These are phyloP conservation scores for Lasioglossum oenotherae DNA, from an alignment of 2,888 invertebrate genomes.

Conservation along the genomic window DNA sequence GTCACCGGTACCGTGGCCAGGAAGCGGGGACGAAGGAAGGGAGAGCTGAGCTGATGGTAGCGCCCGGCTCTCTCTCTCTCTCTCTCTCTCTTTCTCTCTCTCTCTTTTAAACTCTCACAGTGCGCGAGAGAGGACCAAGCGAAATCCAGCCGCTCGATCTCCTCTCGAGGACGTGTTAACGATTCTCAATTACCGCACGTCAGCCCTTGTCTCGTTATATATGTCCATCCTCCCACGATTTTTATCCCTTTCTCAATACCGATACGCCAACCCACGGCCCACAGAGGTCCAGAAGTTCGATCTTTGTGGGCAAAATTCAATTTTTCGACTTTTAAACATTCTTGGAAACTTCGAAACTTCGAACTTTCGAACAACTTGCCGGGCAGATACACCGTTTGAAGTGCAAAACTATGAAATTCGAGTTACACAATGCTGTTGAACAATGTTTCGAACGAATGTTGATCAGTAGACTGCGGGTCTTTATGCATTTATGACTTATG, in stretches of 20 bases:
- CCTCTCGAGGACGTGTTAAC: slow-evolving; percentile 70
- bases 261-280: neutral
- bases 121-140: slow-evolving; percentile 38
- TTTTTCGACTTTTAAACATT: too few species aligned
- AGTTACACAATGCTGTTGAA: too few species aligned
- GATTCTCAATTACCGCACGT: slow-evolving; percentile 68
- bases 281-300: too few species aligned
- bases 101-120: neutral
- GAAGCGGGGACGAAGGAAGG: slow-evolving; percentile 31
- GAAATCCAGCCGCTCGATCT: slow-evolving; percentile 69
- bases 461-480: too few species aligned
- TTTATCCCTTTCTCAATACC: slow-evolving; percentile 13
- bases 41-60: slow-evolving; percentile 36
- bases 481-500: too few species aligned
- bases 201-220: slow-evolving; percentile 55
- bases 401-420: too few species aligned
- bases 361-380: too few species aligned
- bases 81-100: too few species aligned
- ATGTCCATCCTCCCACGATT: slow-evolving; percentile 9
- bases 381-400: too few species aligned
- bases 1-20: slow-evolving; percentile 59
- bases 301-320: too few species aligned
- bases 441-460: too few species aligned
- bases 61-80: neutral
- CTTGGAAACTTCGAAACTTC: too few species aligned